phyloP scores from a whole-genome alignment of 1,140 invertebrate species.

The Patella vulgata region DNA sequence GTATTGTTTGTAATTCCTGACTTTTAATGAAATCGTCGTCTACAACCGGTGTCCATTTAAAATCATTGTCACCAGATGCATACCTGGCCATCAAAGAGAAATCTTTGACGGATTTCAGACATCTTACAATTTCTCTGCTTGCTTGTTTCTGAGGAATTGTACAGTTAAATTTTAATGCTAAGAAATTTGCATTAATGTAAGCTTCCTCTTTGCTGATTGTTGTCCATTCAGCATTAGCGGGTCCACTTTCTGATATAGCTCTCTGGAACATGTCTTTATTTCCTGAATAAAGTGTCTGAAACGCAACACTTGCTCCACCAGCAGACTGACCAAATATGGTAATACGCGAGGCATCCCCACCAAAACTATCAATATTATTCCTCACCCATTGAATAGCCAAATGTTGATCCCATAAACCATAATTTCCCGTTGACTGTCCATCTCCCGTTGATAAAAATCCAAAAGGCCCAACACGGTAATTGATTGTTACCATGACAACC shows the following conservation, averaged over 20 bases:
- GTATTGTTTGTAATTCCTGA: too few relatives aligned
- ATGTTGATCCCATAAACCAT: constrained; percentile 74
- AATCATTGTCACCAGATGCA: not conserved
- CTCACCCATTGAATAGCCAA: constrained; percentile 73
- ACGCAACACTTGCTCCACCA: constrained; percentile 66
- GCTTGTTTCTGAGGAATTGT: not conserved
- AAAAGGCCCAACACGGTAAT: constrained; percentile 38
- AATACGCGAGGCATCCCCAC: constrained; percentile 50
- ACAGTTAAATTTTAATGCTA: constrained; percentile 11
- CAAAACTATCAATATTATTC: constrained; percentile 57
- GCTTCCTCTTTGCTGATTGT: constrained; percentile 66
- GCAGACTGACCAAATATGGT: constrained; percentile 73
- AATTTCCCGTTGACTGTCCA: constrained; percentile 30
- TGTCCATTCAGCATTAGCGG: constrained; percentile 86
- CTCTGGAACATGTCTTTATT: constrained; percentile 85
- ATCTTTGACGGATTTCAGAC: constrained; percentile 5
- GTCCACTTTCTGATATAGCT: constrained; percentile 71
- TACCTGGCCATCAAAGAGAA: not conserved
- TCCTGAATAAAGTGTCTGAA: constrained; percentile 87
- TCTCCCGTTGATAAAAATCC: constrained; percentile 35
- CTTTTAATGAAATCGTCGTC: constrained; percentile 12
- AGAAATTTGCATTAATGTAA: constrained; percentile 5
- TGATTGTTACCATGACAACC: constrained; percentile 42
- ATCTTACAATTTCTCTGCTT: constrained; percentile 17
- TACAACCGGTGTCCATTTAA: constrained; percentile 10